These are phyloP conservation scores for Leptinotarsa juncta DNA, from an alignment of 2,888 invertebrate species.

Conservation along the genomic window DNA sequence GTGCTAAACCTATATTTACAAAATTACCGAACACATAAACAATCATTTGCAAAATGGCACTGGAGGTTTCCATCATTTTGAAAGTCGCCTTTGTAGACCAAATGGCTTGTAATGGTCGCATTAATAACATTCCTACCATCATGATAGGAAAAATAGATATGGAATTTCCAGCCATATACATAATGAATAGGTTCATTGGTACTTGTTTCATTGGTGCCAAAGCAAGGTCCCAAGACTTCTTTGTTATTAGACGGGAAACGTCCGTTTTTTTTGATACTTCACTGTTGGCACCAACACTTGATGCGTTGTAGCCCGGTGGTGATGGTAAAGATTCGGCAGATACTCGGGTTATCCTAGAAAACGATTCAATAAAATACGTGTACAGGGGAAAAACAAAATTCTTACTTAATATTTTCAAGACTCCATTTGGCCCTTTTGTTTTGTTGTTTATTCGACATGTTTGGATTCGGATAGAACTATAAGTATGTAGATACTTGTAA, in stretches of 20 bases:
- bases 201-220: conserved; percentile 95
- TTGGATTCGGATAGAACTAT: not conserved
- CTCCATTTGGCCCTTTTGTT: conserved; percentile 62
- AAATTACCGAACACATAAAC: conserved; percentile 94
- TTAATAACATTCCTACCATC: conserved; percentile 99
- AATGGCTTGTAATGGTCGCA: conserved; percentile 94
- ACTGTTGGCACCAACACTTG: conserved; percentile 76
- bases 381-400: conserved; percentile 11
- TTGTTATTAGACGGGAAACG: conserved; percentile 86
- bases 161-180: conserved; percentile 99
- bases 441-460: conserved; percentile 49
- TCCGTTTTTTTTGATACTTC: conserved; percentile 87
- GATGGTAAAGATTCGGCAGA: conserved; percentile 69
- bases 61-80: conserved; percentile 93
- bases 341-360: conserved; percentile 47
- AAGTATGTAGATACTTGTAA: not conserved
- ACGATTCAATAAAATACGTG: conserved; percentile 8
- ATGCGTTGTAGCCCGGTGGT: conserved; percentile 88
- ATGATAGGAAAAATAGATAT: conserved; percentile 99
- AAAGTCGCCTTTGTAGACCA: conserved; percentile 91
- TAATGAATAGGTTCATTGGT: conserved; percentile 99
- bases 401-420: conserved; percentile 60
- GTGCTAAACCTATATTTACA: conserved; percentile 88
- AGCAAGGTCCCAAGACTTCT: conserved; percentile 97
- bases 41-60: conserved; percentile 90